Conservation (phyloP, 2,888 invertebrate species). For the Neria commutata region DNA sequence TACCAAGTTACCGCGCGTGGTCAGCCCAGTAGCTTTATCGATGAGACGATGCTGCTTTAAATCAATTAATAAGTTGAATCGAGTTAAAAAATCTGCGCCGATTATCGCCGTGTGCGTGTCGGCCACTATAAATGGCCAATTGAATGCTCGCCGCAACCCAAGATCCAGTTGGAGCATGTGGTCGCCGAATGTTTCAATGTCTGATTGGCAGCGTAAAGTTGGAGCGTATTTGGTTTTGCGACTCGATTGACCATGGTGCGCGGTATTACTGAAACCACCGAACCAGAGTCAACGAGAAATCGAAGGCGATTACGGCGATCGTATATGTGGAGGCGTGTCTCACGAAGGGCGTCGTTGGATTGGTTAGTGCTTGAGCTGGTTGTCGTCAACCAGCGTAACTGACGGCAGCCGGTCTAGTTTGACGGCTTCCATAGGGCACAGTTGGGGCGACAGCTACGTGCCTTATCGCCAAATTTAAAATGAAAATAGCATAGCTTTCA, state of each 20-base stretch:
- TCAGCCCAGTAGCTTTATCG: slow-evolving; percentile 15
- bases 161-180: slow-evolving; percentile 24
- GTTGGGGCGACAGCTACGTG: too few relatives aligned
- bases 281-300: slow-evolving; percentile 34
- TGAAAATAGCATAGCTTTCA: slow-evolving; percentile 20
- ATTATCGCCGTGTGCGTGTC: slow-evolving; percentile 29
- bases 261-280: slow-evolving; percentile 28
- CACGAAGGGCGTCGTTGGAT: too few relatives aligned
- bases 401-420: slow-evolving; percentile 25
- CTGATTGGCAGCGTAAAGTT: slow-evolving; percentile 32
- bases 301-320: slow-evolving; percentile 7
- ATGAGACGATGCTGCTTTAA: too few relatives aligned
- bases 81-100: slow-evolving; percentile 28
- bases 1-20: too few relatives aligned
- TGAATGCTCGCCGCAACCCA: slow-evolving; percentile 29
- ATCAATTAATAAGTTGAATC: slow-evolving; percentile 20
- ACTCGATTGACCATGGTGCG: slow-evolving; percentile 20
- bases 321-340: slow-evolving; percentile 9
- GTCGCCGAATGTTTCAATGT: slow-evolving; percentile 29
- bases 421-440: slow-evolving; percentile 14
- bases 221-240: slow-evolving; percentile 11
- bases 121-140: slow-evolving; percentile 34
- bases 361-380: not conserved
- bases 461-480: slow-evolving; percentile 18
- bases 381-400: too few relatives aligned